A percentile compares a stretch with the other conserved stretches of the same genome.
Evolutionary conservation across 2,113 vertebrate species (phyloP).

Genomic region (Bombycilla garrulus): DNA sequence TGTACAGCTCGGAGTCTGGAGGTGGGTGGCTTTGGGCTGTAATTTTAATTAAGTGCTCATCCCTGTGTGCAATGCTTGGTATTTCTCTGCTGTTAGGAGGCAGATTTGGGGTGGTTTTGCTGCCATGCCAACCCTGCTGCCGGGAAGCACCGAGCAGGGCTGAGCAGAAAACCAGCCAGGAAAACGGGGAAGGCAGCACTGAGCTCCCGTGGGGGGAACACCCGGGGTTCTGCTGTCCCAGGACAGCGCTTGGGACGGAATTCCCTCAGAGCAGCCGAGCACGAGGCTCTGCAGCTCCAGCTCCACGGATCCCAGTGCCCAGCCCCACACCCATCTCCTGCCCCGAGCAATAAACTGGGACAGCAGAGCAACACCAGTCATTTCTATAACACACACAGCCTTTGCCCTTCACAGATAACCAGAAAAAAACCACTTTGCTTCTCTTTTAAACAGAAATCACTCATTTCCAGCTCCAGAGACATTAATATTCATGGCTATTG

Average conservation of each 20-base stretch:
- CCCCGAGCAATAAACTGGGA: not conserved
- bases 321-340: too few relatives aligned
- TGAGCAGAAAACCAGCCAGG: accelerated
- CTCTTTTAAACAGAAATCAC: not conserved
- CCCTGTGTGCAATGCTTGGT: not conserved
- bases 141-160: too few relatives aligned
- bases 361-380: not conserved
- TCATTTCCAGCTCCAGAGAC: not conserved
- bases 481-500: not conserved
- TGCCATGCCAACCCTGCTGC: not conserved
- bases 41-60: not conserved
- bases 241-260: accelerated
- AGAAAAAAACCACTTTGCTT: not conserved
- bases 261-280: not conserved
- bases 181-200: not conserved
- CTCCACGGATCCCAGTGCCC: not conserved
- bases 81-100: not conserved
- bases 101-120: not conserved
- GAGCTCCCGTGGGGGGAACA: not conserved
- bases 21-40: not conserved
- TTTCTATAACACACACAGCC: not conserved
- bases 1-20: not conserved
- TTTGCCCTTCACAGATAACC: not conserved
- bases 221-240: accelerated
- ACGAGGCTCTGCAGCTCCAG: not conserved